Evolutionary conservation across 2,888 invertebrate species (phyloP).

Genomic region (Unio pictorum): DNA sequence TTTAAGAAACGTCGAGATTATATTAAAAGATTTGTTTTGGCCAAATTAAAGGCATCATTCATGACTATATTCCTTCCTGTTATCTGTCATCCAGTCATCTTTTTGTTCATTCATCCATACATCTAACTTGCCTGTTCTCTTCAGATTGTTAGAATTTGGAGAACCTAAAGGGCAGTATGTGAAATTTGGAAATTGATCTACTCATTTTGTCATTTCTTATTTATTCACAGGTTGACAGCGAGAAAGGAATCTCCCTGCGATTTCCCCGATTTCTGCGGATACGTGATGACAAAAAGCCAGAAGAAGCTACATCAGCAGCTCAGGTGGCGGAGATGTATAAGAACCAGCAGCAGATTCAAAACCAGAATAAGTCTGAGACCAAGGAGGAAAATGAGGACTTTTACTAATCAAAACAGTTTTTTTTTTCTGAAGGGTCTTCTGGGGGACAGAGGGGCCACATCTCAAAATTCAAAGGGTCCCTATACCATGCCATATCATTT

Average conservation of each 20-base stretch:
- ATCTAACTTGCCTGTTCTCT: neutral
- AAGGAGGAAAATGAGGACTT: slow-evolving; percentile 51
- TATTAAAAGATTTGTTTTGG: neutral
- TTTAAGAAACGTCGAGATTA: neutral
- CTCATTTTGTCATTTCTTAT: neutral
- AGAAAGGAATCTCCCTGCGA: slow-evolving; percentile 93
- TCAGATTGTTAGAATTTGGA: too few species aligned
- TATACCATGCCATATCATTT: too few species aligned
- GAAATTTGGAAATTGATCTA: neutral
- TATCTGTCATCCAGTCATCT: too few species aligned
- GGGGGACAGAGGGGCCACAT: too few species aligned
- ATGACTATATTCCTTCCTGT: too few species aligned
- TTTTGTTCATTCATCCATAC: neutral
- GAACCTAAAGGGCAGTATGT: neutral
- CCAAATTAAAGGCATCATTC: too few species aligned
- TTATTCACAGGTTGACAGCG: slow-evolving; percentile 81
- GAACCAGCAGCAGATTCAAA: slow-evolving; percentile 88
- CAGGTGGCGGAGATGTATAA: slow-evolving; percentile 92
- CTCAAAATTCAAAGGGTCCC: too few species aligned
- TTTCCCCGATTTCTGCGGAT: slow-evolving; percentile 94
- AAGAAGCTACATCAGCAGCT: slow-evolving; percentile 90
- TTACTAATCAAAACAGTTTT: slow-evolving; percentile 25
- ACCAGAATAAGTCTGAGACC: slow-evolving; percentile 51
- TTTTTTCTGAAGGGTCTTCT: too few species aligned
- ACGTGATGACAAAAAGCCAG: slow-evolving; percentile 91